These are phyloP conservation scores for Athrips mouffetella DNA, from an alignment of 2,888 invertebrate species.

Conservation along the genomic window DNA sequence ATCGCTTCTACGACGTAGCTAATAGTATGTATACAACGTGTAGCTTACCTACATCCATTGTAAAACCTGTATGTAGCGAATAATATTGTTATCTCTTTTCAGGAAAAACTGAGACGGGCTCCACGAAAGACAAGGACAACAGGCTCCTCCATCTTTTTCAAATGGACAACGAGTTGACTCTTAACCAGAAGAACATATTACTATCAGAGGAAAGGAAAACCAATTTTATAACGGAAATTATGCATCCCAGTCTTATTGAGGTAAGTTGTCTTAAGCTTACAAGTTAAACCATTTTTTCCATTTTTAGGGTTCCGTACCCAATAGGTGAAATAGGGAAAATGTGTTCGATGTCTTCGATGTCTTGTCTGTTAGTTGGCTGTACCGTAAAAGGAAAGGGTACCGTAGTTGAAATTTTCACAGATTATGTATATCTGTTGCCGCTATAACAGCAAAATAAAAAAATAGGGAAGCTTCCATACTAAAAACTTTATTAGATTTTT, in stretches of 20 bases:
- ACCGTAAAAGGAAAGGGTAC: not conserved
- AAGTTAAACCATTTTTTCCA: too few species aligned
- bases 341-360: too few species aligned
- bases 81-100: conserved; percentile 15
- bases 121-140: conserved; percentile 44
- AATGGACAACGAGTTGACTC: conserved; percentile 48
- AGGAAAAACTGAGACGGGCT: conserved; percentile 47
- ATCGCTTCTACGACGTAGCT: too few species aligned
- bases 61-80: too few species aligned
- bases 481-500: too few species aligned
- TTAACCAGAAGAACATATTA: conserved; percentile 63
- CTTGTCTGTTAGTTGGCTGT: too few species aligned
- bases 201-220: conserved; percentile 56
- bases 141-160: conserved; percentile 64
- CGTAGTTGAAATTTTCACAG: not conserved
- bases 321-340: too few species aligned
- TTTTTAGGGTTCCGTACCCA: not conserved
- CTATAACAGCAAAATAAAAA: too few species aligned
- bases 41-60: too few species aligned
- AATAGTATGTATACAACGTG: too few species aligned
- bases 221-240: conserved; percentile 52
- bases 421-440: too few species aligned
- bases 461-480: too few species aligned
- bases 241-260: conserved; percentile 66
- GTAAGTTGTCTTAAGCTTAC: conserved; percentile 41